Evolutionary conservation across 2,888 invertebrate species (phyloP), one percentile per base, ranked within the genome.

Genomic region (Teleiodes luculella): DNA sequence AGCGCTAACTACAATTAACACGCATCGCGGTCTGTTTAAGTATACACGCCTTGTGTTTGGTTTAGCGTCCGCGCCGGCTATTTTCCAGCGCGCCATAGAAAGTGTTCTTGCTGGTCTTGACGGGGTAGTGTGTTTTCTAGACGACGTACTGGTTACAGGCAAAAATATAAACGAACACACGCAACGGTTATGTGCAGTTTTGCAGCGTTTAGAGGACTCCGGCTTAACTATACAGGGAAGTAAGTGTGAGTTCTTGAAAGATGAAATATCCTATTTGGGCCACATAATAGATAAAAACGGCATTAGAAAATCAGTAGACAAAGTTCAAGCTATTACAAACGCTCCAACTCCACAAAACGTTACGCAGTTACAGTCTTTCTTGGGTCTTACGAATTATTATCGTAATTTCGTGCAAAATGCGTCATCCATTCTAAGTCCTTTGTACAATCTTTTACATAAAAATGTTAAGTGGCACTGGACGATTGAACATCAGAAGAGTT

Each of bases 331-430:
- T n/a, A 30, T 46, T n/a, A 1, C 30, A 14, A 30, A 46, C 13
- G 46, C 46, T 1, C 28, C 13, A 3, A 30, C 3, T 28, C 46
- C 46, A 3, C 30, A 13, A 13, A 46, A 46, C 13, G 28, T 30
- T 1, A 2, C 14, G 1, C 36, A 49, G 13, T 20, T 49, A 10
- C 35, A 49, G 24, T 49, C 49, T 2, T 49, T 49, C 18, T 13
- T 49, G 24, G 49, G 49, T 13, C 13, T 49, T 1, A 28, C 35
- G 20, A 49, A 49, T 36, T 49, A 49, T 30, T 49, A 49, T 24
- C 3, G 49, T 2, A 49, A 48, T 20, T 48, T 48, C 11, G 46
- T 46, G 1, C 46, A 28, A 6, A 30, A 30, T 24, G 46, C 46
- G 13, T 46, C 46, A 7, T 2, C 46, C 1, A 14, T 30, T 13